Evolutionary conservation across 2,113 vertebrate species (phyloP).

Genomic region (Sula dactylatra): DNA sequence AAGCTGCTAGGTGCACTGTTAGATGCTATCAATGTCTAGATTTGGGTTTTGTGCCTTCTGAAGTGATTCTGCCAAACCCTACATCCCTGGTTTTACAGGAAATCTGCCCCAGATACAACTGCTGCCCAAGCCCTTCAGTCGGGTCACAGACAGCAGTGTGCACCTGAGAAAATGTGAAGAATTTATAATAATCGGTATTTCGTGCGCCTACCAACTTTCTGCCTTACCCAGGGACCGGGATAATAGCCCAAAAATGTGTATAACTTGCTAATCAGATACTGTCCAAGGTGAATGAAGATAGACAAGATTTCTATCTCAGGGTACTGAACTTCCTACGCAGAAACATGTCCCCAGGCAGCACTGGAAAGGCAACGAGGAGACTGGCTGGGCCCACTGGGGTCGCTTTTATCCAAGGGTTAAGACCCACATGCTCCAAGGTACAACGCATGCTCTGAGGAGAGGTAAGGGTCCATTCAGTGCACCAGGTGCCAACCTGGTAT

Average conservation of each 20-base stretch:
- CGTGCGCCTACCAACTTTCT: neutral
- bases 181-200: neutral
- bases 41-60: neutral
- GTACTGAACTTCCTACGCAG: neutral
- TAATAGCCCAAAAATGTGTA: neutral
- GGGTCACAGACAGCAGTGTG: rapidly evolving
- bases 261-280: neutral
- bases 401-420: neutral
- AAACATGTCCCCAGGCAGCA: neutral
- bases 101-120: neutral
- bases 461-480: neutral
- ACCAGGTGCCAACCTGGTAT: neutral
- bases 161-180: neutral
- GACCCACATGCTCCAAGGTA: neutral
- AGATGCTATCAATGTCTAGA: neutral
- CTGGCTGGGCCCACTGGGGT: neutral
- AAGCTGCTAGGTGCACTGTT: neutral
- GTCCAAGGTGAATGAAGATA: neutral
- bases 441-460: neutral
- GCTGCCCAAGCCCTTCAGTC: neutral
- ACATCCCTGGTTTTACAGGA: neutral
- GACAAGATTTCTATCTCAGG: neutral
- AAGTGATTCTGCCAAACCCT: neutral
- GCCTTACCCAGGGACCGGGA: neutral
- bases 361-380: neutral